Evolutionary conservation across 2,113 vertebrate species (phyloP).

Genomic region (Leptodactylus fuscus): DNA sequence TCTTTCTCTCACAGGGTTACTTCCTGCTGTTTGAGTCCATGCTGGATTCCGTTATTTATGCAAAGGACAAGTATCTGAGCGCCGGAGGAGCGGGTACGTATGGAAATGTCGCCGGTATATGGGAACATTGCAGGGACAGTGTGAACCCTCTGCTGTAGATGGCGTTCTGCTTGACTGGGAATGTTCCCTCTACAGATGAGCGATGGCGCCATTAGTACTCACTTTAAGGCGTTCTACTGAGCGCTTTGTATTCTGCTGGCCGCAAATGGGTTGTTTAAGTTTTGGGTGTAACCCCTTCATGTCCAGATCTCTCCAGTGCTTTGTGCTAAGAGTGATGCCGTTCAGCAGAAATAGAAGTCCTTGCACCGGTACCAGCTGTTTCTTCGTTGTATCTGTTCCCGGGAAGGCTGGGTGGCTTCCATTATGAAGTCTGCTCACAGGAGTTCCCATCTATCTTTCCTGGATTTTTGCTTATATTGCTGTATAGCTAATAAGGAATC

Average conservation of each 20-base stretch:
- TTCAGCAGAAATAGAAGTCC: too few species aligned
- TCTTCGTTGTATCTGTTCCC: not conserved
- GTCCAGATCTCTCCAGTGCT: not conserved
- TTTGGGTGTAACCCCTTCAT: conserved; percentile 32
- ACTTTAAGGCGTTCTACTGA: conserved; percentile 70
- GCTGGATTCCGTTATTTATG: conserved; percentile 94
- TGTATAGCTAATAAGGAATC: too few species aligned
- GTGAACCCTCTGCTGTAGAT: conserved; percentile 54
- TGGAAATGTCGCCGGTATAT: conserved; percentile 55
- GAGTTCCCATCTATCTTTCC: not conserved
- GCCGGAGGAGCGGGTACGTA: conserved; percentile 88
- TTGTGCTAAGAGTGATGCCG: too few species aligned
- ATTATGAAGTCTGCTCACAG: not conserved
- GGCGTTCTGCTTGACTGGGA: conserved; percentile 70
- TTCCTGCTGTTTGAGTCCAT: conserved; percentile 97
- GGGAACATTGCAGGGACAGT: conserved; percentile 57
- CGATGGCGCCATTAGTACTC: conserved; percentile 73
- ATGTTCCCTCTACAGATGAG: conserved; percentile 70
- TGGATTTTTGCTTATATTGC: not conserved
- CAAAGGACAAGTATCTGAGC: conserved; percentile 87
- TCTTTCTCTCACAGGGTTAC: conserved; percentile 82
- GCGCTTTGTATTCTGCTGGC: conserved; percentile 63
- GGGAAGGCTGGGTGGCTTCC: not conserved
- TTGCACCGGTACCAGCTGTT: too few species aligned
- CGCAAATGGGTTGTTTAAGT: conserved; percentile 59